These are phyloP conservation scores for Diorhabda carinulata DNA, from an alignment of 1,140 invertebrate genomes.

Conservation along the genomic window DNA sequence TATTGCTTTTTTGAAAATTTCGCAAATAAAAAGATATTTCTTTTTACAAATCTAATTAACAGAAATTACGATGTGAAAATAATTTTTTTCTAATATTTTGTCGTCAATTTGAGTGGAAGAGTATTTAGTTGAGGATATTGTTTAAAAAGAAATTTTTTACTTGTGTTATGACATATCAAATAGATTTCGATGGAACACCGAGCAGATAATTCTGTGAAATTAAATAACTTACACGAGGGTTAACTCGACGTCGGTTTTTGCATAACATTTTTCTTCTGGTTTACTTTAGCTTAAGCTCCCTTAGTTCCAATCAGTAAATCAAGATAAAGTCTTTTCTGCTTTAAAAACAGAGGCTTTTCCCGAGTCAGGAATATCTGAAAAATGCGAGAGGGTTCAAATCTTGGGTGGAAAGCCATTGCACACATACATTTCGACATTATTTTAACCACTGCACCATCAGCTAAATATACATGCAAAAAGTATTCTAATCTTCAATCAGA, in stretches of 20 bases:
- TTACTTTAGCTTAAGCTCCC: constrained; percentile 31
- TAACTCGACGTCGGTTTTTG: constrained; percentile 20
- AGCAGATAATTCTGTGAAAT: constrained; percentile 17
- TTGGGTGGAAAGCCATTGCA: constrained; percentile 9
- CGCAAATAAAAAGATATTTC: too few species aligned
- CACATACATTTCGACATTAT: neutral
- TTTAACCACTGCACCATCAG: too few species aligned
- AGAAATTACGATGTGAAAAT: too few species aligned
- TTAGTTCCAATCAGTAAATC: constrained; percentile 43
- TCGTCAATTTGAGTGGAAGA: too few species aligned
- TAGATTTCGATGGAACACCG: neutral
- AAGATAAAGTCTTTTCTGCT: constrained; percentile 39
- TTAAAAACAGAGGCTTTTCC: constrained; percentile 30
- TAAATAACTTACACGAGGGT: constrained; percentile 20
- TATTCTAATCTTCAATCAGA: too few species aligned
- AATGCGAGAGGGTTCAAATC: constrained; percentile 20
- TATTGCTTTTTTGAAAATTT: too few species aligned
- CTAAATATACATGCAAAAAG: too few species aligned
- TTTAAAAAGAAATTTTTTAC: too few species aligned
- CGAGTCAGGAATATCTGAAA: constrained; percentile 24
- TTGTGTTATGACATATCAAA: neutral
- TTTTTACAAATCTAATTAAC: too few species aligned
- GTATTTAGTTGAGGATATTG: too few species aligned
- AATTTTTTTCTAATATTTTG: too few species aligned
- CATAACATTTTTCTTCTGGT: constrained; percentile 30